A percentile compares a stretch with the other conserved stretches of the same genome.
Conservation (phyloP, 1,140 invertebrate genomes). For the Brachionus manjavacas region DNA sequence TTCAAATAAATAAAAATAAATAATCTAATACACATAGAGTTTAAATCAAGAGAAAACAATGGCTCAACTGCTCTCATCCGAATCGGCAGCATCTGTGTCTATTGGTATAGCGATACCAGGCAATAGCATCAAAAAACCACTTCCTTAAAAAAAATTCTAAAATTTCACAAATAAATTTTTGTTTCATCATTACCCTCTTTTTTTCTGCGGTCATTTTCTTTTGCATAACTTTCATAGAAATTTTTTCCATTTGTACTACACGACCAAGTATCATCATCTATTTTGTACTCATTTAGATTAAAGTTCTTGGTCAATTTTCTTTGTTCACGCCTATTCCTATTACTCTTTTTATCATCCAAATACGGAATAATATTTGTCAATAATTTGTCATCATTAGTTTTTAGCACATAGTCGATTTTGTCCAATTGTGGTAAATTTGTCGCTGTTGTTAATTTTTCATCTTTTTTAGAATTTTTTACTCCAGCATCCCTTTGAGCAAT, state of each 20-base stretch:
- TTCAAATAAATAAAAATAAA: neutral
- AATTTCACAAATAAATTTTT: neutral
- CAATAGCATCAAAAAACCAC: constrained; percentile 38
- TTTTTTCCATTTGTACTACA: neutral
- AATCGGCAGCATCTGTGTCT: constrained; percentile 36
- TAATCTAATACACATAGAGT: neutral
- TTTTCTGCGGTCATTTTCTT: constrained; percentile 38
- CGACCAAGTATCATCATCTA: neutral
- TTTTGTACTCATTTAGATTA: constrained; percentile 1
- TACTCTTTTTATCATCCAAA: neutral
- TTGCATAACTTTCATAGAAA: constrained; percentile 25
- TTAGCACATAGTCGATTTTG: constrained; percentile 30
- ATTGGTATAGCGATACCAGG: constrained; percentile 38
- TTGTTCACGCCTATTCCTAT: neutral
- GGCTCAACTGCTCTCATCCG: constrained; percentile 3
- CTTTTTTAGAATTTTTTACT: neutral
- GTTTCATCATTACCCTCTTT: constrained; percentile 27
- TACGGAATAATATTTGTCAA: constrained; percentile 16
- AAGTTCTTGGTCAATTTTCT: neutral
- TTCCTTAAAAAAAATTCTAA: neutral
- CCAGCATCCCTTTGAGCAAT: neutral
- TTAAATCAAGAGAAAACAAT: neutral
- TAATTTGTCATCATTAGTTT: constrained; percentile 23
- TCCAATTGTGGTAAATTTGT: constrained; percentile 31
- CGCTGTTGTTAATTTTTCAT: neutral